Conservation (phyloP, 2,797 vertebrate genomes). For the Oreochromis mossambicus region DNA sequence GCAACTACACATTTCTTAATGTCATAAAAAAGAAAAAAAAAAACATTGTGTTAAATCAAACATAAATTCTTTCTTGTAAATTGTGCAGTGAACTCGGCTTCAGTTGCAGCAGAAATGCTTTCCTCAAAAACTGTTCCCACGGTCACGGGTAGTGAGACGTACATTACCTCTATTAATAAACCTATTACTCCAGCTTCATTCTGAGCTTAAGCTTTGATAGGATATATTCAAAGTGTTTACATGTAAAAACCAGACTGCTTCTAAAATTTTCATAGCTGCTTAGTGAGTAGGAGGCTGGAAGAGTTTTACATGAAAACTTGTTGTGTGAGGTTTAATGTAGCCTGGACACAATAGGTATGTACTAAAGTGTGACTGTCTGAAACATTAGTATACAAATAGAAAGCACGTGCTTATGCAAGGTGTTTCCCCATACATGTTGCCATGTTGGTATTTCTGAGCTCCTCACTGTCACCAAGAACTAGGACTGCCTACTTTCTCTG, state of each 20-base stretch:
- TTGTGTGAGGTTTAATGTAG: background rate
- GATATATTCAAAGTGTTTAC: background rate
- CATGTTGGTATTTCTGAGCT: background rate
- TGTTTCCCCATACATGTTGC: background rate
- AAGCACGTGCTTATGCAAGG: background rate
- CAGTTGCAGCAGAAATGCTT: background rate
- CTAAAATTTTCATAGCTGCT: background rate
- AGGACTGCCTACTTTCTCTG: background rate
- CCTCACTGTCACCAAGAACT: background rate
- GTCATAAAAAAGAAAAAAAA: fast-evolving
- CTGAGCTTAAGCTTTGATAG: background rate
- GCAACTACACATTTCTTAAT: background rate
- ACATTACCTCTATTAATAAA: background rate
- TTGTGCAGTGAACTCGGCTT: background rate
- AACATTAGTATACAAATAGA: background rate
- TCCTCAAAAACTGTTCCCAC: background rate
- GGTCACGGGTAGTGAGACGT: background rate
- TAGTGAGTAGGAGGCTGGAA: background rate
- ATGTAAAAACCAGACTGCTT: background rate
- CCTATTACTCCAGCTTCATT: background rate
- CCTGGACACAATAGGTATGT: background rate
- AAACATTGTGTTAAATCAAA: background rate
- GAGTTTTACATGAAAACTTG: background rate
- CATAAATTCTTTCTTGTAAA: background rate
- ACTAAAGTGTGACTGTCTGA: background rate